Evolutionary conservation across 2,888 invertebrate species (phyloP).

Genomic region (Meteorus cinctellus): DNA sequence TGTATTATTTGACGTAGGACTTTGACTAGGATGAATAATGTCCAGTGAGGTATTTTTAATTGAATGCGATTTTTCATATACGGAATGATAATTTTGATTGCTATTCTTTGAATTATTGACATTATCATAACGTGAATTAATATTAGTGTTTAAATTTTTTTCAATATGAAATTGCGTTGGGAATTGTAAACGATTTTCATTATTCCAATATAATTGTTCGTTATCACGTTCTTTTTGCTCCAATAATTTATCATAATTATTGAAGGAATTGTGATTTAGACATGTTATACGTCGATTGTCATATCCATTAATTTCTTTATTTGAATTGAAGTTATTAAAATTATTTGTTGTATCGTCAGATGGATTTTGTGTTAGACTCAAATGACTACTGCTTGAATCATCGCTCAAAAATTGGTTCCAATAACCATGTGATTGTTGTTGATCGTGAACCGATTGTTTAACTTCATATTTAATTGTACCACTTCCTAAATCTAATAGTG

Average conservation of each 20-base stretch:
- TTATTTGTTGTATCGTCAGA: conserved; percentile 70
- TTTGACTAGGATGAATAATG: conserved; percentile 60
- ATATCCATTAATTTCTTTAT: conserved; percentile 56
- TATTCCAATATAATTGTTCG: conserved; percentile 43
- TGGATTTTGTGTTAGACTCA: conserved; percentile 74
- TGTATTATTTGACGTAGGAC: conserved; percentile 55
- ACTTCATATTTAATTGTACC: conserved; percentile 80
- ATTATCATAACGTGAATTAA: conserved; percentile 43
- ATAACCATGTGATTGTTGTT: conserved; percentile 55
- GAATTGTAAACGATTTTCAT: conserved; percentile 58
- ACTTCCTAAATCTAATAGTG: conserved; percentile 82
- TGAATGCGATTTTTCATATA: not conserved
- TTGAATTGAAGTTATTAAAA: conserved; percentile 61
- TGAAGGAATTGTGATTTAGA: conserved; percentile 1
- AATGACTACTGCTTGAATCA: conserved; percentile 70
- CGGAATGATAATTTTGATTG: conserved; percentile 48
- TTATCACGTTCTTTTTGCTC: conserved; percentile 14
- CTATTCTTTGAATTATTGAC: conserved; percentile 33
- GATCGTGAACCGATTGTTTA: conserved; percentile 66
- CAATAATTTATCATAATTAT: conserved; percentile 34
- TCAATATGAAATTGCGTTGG: conserved; percentile 56
- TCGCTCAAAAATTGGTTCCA: conserved; percentile 71
- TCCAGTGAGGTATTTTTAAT: conserved; percentile 32
- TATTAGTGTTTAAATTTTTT: conserved; percentile 51
- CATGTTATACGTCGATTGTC: conserved; percentile 20